Percentiles rank a stretch among this genome's conserved stretches.
phyloP scores from a whole-genome alignment of 2,797 vertebrate genomes.

The Zenarchopterus dispar region DNA sequence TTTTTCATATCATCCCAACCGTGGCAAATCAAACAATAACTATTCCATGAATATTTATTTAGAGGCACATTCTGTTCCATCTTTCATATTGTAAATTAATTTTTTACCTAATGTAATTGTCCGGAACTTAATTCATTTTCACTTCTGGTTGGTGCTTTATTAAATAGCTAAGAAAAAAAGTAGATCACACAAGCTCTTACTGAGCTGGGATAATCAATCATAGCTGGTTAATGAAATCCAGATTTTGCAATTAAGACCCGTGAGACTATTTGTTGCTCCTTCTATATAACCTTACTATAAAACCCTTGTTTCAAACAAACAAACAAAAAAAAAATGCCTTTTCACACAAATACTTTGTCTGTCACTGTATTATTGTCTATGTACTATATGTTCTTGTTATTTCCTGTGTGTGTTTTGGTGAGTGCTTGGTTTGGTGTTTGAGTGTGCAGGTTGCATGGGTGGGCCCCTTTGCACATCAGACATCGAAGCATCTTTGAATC shows the following conservation, averaged over 20 bases:
- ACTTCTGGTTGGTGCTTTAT: conserved; percentile 30
- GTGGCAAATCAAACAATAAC: conserved; percentile 32
- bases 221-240: conserved; percentile 32
- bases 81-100: conserved; percentile 37
- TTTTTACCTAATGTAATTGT: conserved; percentile 42
- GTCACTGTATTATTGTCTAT: conserved; percentile 32
- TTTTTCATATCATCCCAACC: conserved; percentile 20
- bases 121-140: conserved; percentile 29
- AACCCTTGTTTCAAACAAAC: neutral
- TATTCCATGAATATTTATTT: conserved; percentile 45
- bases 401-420: conserved; percentile 15
- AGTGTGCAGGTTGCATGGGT: conserved; percentile 30
- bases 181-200: conserved; percentile 38
- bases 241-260: conserved; percentile 28
- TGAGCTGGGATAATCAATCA: conserved; percentile 49
- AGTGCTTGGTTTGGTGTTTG: conserved; percentile 10
- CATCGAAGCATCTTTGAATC: conserved; percentile 65
- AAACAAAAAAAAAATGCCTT: neutral
- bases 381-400: conserved; percentile 31
- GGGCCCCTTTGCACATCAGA: conserved; percentile 47
- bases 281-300: conserved; percentile 14
- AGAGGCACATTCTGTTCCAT: conserved; percentile 28
- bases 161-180: conserved; percentile 42
- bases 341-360: conserved; percentile 37
- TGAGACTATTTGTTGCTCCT: conserved; percentile 28